These are phyloP conservation scores for Aplysia californica DNA, from an alignment of 1,140 invertebrate genomes.

Conservation along the genomic window DNA sequence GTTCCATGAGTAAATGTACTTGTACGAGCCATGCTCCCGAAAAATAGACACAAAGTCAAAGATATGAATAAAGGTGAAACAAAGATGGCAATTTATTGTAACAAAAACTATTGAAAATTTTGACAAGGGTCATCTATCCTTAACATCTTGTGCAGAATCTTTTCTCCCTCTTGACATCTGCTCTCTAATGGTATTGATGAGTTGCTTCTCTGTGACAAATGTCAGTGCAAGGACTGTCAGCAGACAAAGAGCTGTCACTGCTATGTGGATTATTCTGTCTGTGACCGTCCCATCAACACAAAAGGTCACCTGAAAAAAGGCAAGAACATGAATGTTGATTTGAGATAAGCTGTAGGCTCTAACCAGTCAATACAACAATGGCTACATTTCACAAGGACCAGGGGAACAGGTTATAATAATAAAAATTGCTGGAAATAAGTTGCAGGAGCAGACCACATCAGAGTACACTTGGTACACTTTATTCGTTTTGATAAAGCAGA, in stretches of 20 bases:
- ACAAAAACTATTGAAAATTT: too few species aligned
- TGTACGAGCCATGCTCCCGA: not conserved
- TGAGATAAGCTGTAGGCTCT: not conserved
- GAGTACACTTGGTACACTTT: too few species aligned
- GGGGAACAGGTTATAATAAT: too few species aligned
- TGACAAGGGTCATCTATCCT: too few species aligned
- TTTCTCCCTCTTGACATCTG: constrained; percentile 4
- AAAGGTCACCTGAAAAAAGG: not conserved
- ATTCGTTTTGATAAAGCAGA: too few species aligned
- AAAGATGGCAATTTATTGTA: not conserved
- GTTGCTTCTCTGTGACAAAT: constrained; percentile 9
- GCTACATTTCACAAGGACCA: too few species aligned
- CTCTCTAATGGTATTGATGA: constrained; percentile 8
- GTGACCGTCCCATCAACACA: not conserved
- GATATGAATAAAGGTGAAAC: not conserved
- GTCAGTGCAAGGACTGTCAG: not conserved
- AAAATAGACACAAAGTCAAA: not conserved
- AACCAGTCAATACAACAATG: not conserved
- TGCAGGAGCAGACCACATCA: too few species aligned
- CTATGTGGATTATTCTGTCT: constrained; percentile 12
- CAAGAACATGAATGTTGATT: not conserved
- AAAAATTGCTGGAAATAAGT: too few species aligned
- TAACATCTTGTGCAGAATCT: not conserved
- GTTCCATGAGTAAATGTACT: not conserved
- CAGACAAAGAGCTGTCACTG: not conserved